phyloP scores from a whole-genome alignment of 2,888 invertebrate genomes.

The Himalopsyche tibetana region DNA sequence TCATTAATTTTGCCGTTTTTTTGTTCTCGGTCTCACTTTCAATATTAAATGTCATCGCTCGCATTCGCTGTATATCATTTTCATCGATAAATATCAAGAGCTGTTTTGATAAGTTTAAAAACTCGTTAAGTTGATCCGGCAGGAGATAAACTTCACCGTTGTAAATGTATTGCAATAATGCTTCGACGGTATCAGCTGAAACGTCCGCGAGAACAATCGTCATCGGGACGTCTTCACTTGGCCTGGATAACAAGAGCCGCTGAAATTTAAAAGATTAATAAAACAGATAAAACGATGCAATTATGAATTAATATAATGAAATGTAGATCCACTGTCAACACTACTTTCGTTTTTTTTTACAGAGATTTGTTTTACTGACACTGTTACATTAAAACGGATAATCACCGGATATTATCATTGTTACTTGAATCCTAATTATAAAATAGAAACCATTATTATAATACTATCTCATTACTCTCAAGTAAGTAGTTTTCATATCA shows the following conservation, averaged over 20 bases:
- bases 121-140: conserved; percentile 77
- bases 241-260: conserved; percentile 71
- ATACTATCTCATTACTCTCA: no score
- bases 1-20: background rate
- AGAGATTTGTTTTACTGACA: no score
- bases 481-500: no score
- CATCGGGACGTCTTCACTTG: conserved; percentile 75
- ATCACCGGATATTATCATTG: no score
- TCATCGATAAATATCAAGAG: conserved; percentile 73
- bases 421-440: no score
- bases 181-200: conserved; percentile 79
- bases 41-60: conserved; percentile 42
- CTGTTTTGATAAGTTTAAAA: conserved; percentile 77
- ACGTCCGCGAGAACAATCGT: conserved; percentile 82
- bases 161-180: conserved; percentile 82
- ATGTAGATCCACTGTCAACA: no score
- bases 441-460: no score
- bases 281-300: conserved; percentile 17
- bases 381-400: no score
- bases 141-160: conserved; percentile 81
- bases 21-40: conserved; percentile 23
- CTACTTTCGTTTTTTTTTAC: no score
- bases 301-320: background rate
- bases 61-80: conserved; percentile 44
- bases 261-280: conserved; percentile 67